phyloP scores from a whole-genome alignment of 2,113 vertebrate genomes.

The Hemichromis elongatus region DNA sequence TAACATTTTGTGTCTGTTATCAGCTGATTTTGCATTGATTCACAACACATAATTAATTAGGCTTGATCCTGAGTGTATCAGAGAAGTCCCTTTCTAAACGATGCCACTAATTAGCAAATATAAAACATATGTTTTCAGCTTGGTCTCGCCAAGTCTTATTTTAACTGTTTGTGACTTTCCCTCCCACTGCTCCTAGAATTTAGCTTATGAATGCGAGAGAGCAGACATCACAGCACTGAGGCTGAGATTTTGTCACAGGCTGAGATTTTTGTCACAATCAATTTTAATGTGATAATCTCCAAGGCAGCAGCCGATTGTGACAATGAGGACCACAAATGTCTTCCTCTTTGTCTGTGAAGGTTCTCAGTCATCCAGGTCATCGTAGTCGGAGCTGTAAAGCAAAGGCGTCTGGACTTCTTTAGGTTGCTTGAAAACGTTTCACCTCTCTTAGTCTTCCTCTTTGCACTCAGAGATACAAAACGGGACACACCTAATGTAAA shows the following conservation, averaged over 20 bases:
- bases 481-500: neutral
- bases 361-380: no score
- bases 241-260: neutral
- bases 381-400: no score
- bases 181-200: neutral
- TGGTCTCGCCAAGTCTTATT: neutral
- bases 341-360: neutral
- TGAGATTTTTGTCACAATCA: neutral
- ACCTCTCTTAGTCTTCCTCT: neutral
- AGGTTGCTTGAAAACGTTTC: no score
- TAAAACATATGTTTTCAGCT: neutral
- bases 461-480: neutral
- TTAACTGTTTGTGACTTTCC: neutral
- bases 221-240: neutral
- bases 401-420: no score
- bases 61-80: neutral
- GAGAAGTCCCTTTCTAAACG: neutral
- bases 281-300: neutral
- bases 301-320: neutral
- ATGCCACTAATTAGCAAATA: neutral
- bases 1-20: neutral
- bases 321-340: neutral
- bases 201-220: neutral
- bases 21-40: neutral
- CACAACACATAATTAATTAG: neutral